Base-by-base conservation (phyloP, 2,888 invertebrate genomes). In the Lasioglossum morio region DNA sequence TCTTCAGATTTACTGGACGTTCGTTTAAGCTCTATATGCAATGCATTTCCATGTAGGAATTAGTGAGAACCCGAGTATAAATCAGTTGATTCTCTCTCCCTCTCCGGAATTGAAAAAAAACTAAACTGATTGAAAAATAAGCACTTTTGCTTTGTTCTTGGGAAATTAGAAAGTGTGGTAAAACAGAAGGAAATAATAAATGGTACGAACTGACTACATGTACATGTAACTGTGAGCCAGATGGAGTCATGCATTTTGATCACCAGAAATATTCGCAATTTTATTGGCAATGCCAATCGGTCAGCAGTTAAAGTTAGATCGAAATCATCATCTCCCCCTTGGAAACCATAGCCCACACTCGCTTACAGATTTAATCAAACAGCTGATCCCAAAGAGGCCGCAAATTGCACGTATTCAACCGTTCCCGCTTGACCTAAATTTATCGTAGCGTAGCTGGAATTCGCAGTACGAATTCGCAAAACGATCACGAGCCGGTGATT, bases 361-460 rank as follows among this genome's bases (percentile, higher is more conserved):
- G 60, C 60, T 27, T 16, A 16, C 14, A 27, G 63, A 16, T 66
- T 16, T 46, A 46, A 46, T 46, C 7, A 16, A 72, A 34, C 66
- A 66, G 66, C 66, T 66, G 66, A 66, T 66, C 66, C 34, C 30
- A 19, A 66, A 66, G 60, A 40, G 75, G 19, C 40, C 19, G 75
- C 16, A 43, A 72, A 43, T 57, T 73, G 37, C 53, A 30, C 12
- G 27, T 30, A n/a, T 66, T 53, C 74, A 37, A 30, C 14, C 27
- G 5, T 60, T 30, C 23, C n/a, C n/a, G 66, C 27, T 43, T 69
- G 80, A 63, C 30, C 30, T 81, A 63, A 48, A 53, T 81, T 79
- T 53, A 66, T 72, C 14, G 43, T 19, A 27, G 34, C 23, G 2
- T 7, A n/a, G 37, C 34, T 79, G 19, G 23, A 53, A 53, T 53